Conservation (phyloP, 2,113 vertebrate genomes). For the Andinoacara biseriatus region DNA sequence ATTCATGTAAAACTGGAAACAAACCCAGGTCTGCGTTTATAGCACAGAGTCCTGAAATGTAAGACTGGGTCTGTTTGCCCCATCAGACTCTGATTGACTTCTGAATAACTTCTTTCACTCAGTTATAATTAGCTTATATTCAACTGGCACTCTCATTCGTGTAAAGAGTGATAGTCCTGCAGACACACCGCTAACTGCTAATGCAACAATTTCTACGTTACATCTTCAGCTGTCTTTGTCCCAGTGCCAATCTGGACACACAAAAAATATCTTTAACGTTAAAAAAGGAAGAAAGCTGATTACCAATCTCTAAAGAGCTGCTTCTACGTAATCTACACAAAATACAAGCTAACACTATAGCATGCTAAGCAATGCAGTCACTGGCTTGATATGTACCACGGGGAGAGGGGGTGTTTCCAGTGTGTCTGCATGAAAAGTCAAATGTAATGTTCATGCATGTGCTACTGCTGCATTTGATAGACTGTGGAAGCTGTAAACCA, state of each 20-base stretch:
- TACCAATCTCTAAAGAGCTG: constrained; percentile 29
- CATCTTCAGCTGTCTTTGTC: neutral
- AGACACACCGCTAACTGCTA: neutral
- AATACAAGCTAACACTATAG: constrained; percentile 46
- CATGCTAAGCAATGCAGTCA: constrained; percentile 52
- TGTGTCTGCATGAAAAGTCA: neutral
- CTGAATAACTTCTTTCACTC: neutral
- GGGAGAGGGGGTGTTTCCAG: neutral
- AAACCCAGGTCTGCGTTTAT: too few species aligned
- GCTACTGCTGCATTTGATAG: neutral
- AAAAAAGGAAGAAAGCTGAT: neutral
- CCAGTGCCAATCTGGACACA: neutral
- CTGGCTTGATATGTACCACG: constrained; percentile 12
- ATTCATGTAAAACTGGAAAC: too few species aligned
- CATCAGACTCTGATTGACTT: neutral
- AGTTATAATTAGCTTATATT: neutral
- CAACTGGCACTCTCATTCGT: neutral
- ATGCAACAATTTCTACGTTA: neutral
- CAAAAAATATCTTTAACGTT: neutral
- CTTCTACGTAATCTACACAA: constrained; percentile 27
- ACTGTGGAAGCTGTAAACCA: neutral
- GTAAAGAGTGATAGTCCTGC: neutral
- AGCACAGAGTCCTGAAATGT: neutral
- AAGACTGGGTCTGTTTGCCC: neutral
- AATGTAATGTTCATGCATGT: neutral